These are phyloP conservation scores for Ophthalmolycus amberensis DNA, from an alignment of 2,113 vertebrate genomes.

Conservation along the genomic window DNA sequence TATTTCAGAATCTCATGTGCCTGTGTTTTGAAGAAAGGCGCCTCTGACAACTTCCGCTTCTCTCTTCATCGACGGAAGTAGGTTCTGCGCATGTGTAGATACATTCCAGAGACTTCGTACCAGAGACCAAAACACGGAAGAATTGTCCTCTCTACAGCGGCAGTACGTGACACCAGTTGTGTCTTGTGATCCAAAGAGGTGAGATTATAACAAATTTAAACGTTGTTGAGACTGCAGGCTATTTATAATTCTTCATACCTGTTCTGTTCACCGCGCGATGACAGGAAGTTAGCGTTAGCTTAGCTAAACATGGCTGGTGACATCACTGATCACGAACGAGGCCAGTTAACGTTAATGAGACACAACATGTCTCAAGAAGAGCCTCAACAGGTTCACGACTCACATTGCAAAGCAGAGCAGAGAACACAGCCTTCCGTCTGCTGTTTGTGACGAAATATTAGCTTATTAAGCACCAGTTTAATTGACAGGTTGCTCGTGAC, in stretches of 20 bases:
- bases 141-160: not conserved
- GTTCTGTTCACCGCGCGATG: not conserved
- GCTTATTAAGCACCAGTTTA: not conserved
- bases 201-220: not conserved
- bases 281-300: slow-evolving; percentile 37
- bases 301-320: not conserved
- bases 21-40: slow-evolving; percentile 62
- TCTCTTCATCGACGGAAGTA: slow-evolving; percentile 30
- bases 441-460: not conserved
- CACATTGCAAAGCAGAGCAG: not conserved
- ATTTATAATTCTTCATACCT: not conserved
- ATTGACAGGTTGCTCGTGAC: not conserved
- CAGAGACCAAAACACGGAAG: not conserved
- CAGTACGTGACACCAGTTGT: too few species aligned
- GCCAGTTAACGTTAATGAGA: too few species aligned
- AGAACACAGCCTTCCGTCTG: not conserved
- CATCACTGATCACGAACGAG: not conserved
- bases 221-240: not conserved
- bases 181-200: slow-evolving; percentile 37
- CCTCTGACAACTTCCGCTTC: slow-evolving; percentile 46
- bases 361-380: not conserved
- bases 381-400: not conserved
- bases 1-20: not conserved
- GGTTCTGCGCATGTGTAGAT: not conserved
- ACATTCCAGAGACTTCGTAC: slow-evolving; percentile 32